Percentiles rank a stretch among this genome's conserved stretches.
These are phyloP conservation scores for Actenoides lindsayi DNA, from an alignment of 2,113 vertebrate species.

Conservation along the genomic window DNA sequence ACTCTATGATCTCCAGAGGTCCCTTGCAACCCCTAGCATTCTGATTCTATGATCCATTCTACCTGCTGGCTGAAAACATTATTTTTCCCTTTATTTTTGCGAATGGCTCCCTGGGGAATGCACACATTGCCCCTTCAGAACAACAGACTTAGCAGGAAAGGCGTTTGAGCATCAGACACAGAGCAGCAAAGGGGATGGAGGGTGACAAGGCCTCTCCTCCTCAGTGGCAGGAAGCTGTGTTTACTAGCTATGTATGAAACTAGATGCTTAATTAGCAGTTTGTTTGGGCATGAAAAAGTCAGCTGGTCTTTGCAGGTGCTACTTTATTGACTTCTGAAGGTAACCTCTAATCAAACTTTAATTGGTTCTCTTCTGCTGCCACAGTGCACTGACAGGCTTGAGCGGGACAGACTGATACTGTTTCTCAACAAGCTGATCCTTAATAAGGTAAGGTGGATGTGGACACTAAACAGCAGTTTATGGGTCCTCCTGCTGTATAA, in stretches of 20 bases:
- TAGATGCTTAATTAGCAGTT: neutral
- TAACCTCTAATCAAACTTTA: neutral
- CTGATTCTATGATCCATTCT: neutral
- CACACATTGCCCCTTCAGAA: neutral
- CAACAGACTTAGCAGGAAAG: neutral
- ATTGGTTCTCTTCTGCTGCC: slow-evolving; percentile 37
- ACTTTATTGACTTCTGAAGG: neutral
- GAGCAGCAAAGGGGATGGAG: neutral
- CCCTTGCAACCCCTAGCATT: too few relatives aligned
- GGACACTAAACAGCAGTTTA: neutral
- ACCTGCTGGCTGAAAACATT: neutral
- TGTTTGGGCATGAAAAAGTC: neutral
- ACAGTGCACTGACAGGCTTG: slow-evolving; percentile 94
- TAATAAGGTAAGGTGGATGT: slow-evolving; percentile 82
- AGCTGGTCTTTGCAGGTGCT: neutral
- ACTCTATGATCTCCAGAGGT: too few relatives aligned
- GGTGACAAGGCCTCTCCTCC: neutral
- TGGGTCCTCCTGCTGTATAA: neutral
- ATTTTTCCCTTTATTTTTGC: neutral
- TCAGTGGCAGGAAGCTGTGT: neutral
- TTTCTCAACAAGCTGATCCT: slow-evolving; percentile 98
- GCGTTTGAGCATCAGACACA: neutral
- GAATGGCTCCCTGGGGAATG: neutral
- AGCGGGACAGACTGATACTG: slow-evolving; percentile 93
- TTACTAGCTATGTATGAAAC: neutral